Conservation (phyloP, 1,140 invertebrate species). For the Macrosteles quadrilineatus region DNA sequence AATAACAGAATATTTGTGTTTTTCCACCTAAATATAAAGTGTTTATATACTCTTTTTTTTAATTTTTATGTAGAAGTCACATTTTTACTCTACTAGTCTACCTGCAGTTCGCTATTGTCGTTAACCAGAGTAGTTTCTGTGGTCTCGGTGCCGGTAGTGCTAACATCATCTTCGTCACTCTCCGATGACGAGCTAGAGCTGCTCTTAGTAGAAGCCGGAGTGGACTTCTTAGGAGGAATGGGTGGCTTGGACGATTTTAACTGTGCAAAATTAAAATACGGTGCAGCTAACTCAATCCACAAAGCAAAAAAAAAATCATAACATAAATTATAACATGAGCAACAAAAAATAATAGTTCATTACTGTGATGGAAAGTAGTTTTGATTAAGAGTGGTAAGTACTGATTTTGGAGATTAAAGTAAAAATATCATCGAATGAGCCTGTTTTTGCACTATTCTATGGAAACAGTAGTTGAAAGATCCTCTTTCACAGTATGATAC, state of each 20-base stretch:
- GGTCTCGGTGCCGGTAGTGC: slow-evolving; percentile 56
- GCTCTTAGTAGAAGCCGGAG: background rate
- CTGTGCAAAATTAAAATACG: background rate
- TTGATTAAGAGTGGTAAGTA: too few relatives aligned
- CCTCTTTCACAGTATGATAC: too few relatives aligned
- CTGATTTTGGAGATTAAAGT: too few relatives aligned
- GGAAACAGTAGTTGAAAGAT: too few relatives aligned
- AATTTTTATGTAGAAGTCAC: too few relatives aligned
- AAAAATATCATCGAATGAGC: too few relatives aligned
- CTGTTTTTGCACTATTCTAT: too few relatives aligned
- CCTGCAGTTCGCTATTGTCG: slow-evolving; percentile 55
- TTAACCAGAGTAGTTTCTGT: slow-evolving; percentile 55
- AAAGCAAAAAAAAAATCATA: background rate
- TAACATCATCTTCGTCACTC: slow-evolving; percentile 52
- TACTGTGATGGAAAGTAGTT: too few relatives aligned
- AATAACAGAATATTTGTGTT: too few relatives aligned
- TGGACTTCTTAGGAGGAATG: background rate
- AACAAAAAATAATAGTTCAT: background rate
- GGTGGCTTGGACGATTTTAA: slow-evolving; percentile 26
- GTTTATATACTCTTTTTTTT: too few relatives aligned
- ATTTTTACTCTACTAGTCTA: too few relatives aligned
- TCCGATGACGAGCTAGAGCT: slow-evolving; percentile 31
- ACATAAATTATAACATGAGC: background rate
- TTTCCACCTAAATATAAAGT: too few relatives aligned
- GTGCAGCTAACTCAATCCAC: background rate